Conservation (phyloP, 2,113 vertebrate genomes). For the Hyperopisus bebe region DNA sequence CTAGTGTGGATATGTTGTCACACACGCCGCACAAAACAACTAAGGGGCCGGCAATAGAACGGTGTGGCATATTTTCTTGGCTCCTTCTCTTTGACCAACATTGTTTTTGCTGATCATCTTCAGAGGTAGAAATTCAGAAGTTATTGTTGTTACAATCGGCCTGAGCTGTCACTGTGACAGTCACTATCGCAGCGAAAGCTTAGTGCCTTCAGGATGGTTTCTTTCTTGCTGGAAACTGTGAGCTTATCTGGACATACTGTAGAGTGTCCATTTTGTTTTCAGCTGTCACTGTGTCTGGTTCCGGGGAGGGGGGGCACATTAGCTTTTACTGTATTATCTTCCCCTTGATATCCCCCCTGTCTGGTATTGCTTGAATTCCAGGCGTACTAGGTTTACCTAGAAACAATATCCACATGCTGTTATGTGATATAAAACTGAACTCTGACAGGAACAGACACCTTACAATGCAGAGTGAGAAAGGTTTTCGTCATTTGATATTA, state of each 20-base stretch:
- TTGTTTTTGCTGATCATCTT: background rate
- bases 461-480: background rate
- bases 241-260: background rate
- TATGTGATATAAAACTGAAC: background rate
- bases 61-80: background rate
- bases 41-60: background rate
- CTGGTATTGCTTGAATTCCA: background rate
- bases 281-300: background rate
- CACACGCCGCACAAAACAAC: too few relatives aligned
- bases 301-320: background rate
- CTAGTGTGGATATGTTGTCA: background rate
- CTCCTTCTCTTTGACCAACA: background rate
- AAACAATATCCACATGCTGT: background rate
- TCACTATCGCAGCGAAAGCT: background rate
- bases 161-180: background rate
- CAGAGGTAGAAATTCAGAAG: background rate
- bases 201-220: background rate
- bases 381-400: background rate
- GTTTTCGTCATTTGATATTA: background rate
- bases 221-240: background rate
- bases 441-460: background rate
- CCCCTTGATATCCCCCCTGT: background rate
- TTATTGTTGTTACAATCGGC: background rate
- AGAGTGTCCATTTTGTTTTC: background rate
- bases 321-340: background rate